These are phyloP conservation scores for Rhodophaea formosa DNA, from an alignment of 2,888 invertebrate genomes.

Conservation along the genomic window DNA sequence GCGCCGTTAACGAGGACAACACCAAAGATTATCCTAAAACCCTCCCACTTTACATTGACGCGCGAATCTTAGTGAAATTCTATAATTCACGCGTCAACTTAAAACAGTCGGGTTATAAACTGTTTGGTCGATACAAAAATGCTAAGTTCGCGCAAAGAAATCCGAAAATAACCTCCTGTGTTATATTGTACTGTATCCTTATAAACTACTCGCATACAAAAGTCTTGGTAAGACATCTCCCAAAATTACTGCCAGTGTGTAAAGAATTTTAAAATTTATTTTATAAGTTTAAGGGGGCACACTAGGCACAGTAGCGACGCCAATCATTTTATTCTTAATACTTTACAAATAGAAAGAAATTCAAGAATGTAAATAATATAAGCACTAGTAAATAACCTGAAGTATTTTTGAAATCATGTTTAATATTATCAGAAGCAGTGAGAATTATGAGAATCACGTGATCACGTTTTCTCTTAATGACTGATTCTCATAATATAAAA, in stretches of 20 bases:
- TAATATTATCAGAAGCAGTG: too few relatives aligned
- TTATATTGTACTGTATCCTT: constrained; percentile 12
- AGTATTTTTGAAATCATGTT: too few relatives aligned
- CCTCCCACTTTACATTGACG: background rate
- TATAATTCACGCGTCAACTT: background rate
- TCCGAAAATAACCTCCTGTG: constrained; percentile 3
- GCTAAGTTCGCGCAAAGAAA: constrained; percentile 5
- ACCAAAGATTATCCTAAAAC: background rate
- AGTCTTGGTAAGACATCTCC: constrained; percentile 16
- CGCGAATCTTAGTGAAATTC: background rate
- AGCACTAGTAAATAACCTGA: too few relatives aligned
- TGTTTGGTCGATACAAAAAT: constrained; percentile 12
- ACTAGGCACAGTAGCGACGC: too few relatives aligned
- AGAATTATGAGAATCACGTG: too few relatives aligned
- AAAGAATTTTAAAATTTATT: background rate
- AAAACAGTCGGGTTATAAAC: background rate
- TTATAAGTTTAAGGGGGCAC: too few relatives aligned
- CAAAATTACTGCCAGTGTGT: background rate
- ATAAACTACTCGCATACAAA: constrained; percentile 47
- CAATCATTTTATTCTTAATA: too few relatives aligned
- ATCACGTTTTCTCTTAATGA: too few relatives aligned
- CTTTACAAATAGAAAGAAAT: too few relatives aligned
- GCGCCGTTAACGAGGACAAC: constrained; percentile 28
- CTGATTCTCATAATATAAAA: too few relatives aligned
- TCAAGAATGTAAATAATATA: too few relatives aligned